Base-by-base conservation (phyloP, 2,888 invertebrate genomes). In the Apoderus coryli region DNA sequence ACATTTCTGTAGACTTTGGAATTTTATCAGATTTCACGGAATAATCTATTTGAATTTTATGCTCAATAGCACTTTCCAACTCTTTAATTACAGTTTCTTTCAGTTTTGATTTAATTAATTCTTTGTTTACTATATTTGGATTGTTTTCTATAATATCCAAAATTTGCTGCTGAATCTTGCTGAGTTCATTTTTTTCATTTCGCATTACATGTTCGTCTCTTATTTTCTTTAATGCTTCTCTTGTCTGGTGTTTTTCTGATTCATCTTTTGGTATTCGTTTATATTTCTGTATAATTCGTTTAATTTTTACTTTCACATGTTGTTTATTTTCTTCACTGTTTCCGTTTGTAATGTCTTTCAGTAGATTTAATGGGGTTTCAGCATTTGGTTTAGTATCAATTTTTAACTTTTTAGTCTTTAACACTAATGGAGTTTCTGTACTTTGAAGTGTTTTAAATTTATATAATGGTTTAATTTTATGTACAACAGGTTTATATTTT, bases 111-210 rank as follows among this genome's bases (percentile, higher is more conserved):
- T 52, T 67, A 48, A 50, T 64, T 49, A 42, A 57, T 50, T 52
- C 58, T 50, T 52, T 65, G 53, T 38, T 67, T 35, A 48, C 59
- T 54, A 54, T 64, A 52, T 55, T 66, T 45, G 41, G 64, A 57
- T 46, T 65, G 47, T 41, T 61, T 44, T 54, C 60, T 44, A 53
- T 65, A 45, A 53, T 63, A 37, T 56, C 64, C 49, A 54, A 59
- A 50, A 50, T 63, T 49, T 51, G 61, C 46, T 36, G 53, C 51
- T 49, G 64, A 39, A 56, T 61, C 54, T 59, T 63, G 48, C 32
- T 52, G 41, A 40, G 57, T 47, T 62, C 59, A 34, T 66, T 64
- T 40, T 59, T 57, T 48, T 64, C 57, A 35, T 59, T 56, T 30
- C 53, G 56, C 10, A 55, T 54, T 38, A 53, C 57, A 42, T 65